phyloP scores from a whole-genome alignment of 2,888 invertebrate species.

The Tipula unca region DNA sequence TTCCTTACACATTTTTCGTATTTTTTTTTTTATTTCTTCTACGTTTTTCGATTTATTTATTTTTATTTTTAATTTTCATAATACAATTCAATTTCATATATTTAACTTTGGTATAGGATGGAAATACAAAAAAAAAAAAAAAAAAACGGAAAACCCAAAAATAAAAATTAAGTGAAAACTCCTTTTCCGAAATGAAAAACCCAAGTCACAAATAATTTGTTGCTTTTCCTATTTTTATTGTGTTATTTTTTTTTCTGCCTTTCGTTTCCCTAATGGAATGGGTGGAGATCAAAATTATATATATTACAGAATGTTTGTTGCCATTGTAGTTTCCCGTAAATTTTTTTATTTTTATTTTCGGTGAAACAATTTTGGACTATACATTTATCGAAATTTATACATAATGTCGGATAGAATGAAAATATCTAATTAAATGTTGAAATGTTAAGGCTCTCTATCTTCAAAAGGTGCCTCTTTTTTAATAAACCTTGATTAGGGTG shows the following conservation, averaged over 20 bases:
- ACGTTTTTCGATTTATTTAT: slow-evolving; percentile 8
- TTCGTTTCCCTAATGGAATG: background rate
- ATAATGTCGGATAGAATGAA: background rate
- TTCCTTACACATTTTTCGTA: background rate
- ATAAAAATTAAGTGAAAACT: slow-evolving; percentile 14
- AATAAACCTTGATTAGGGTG: background rate
- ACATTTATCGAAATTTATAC: background rate
- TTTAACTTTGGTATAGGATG: background rate
- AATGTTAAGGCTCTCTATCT: background rate
- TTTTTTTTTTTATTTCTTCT: background rate
- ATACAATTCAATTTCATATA: background rate
- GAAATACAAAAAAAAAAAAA: background rate
- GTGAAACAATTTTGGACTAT: background rate
- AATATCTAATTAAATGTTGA: background rate
- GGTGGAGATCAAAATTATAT: slow-evolving; percentile 4
- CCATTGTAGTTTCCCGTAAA: background rate
- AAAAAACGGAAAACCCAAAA: background rate
- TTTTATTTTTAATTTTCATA: background rate
- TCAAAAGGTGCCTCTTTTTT: background rate
- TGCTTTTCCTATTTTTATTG: slow-evolving; percentile 14
- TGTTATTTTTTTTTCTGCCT: background rate
- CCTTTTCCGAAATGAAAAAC: slow-evolving; percentile 14
- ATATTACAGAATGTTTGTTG: background rate
- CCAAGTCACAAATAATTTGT: slow-evolving; percentile 8
- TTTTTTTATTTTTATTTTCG: background rate